A percentile compares a stretch with the other conserved stretches of the same genome.
Conservation (phyloP, 2,888 invertebrate species). For the Auanema sp. region DNA sequence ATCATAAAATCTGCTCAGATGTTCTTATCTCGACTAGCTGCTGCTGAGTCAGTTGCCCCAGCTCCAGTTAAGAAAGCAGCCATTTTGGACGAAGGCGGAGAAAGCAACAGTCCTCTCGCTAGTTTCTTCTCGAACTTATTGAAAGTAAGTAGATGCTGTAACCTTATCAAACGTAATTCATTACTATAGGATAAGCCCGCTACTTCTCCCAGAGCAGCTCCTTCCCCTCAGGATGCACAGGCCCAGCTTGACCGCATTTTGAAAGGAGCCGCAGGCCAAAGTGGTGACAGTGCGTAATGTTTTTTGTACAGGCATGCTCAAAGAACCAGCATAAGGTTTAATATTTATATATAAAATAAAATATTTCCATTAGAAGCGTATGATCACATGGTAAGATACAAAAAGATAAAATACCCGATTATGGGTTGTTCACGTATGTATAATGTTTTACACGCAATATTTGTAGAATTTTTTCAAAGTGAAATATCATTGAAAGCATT, state of each 20-base stretch:
- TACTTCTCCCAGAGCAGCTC: constrained; percentile 16
- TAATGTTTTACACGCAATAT: too few species aligned
- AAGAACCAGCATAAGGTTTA: too few species aligned
- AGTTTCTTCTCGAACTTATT: constrained; percentile 60
- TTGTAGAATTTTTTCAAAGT: too few species aligned
- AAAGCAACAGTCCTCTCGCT: constrained; percentile 53
- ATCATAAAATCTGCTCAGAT: constrained; percentile 1
- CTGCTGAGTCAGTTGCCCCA: constrained; percentile 18
- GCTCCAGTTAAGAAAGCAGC: constrained; percentile 23
- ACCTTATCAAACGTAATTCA: background rate
- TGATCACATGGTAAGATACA: too few species aligned
- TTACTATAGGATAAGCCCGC: constrained; percentile 29
- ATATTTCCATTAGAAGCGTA: too few species aligned
- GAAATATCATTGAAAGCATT: too few species aligned
- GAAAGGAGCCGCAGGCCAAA: constrained; percentile 16
- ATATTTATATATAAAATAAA: too few species aligned
- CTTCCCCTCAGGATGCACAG: constrained; percentile 21
- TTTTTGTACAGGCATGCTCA: background rate
- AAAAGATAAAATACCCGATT: too few species aligned
- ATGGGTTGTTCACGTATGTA: too few species aligned
- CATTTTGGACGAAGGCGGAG: constrained; percentile 31
- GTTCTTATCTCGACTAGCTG: constrained; percentile 36
- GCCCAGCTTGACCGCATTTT: constrained; percentile 36
- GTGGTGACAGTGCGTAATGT: background rate
- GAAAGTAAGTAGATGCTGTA: constrained; percentile 31